Conservation (phyloP, 2,888 invertebrate genomes). For the Tiliacea aurago region DNA sequence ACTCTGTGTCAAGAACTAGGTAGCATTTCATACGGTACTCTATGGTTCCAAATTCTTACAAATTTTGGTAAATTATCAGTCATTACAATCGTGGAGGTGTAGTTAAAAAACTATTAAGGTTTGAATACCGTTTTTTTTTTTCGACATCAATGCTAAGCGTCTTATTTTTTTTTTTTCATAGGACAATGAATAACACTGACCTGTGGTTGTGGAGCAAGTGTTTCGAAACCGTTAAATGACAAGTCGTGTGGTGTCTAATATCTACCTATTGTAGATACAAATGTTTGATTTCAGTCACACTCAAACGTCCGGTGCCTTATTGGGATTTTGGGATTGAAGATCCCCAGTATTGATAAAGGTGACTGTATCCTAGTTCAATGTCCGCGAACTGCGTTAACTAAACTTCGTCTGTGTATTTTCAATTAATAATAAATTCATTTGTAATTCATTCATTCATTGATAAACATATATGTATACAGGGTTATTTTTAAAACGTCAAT, state of each 20-base stretch:
- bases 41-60: conserved; percentile 44
- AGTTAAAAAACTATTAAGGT: conserved; percentile 59
- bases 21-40: conserved; percentile 48
- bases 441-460: too few relatives aligned
- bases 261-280: not conserved
- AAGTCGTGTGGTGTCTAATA: conserved; percentile 16
- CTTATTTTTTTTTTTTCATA: conserved; percentile 14
- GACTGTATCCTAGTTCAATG: conserved; percentile 20
- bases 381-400: not conserved
- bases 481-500: too few relatives aligned
- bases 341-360: conserved; percentile 3
- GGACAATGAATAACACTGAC: conserved; percentile 8
- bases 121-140: conserved; percentile 46
- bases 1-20: conserved; percentile 19
- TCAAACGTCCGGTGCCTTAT: conserved; percentile 5
- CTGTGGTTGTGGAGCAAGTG: not conserved
- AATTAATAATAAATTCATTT: too few relatives aligned
- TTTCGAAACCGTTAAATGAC: conserved; percentile 33
- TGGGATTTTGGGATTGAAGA: conserved; percentile 13
- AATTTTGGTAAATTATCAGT: conserved; percentile 48
- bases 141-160: conserved; percentile 24
- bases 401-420: too few relatives aligned
- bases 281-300: conserved; percentile 22
- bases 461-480: too few relatives aligned
- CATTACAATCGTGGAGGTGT: conserved; percentile 27